These are phyloP conservation scores for Empis livida DNA, from an alignment of 2,888 invertebrate genomes.

Conservation along the genomic window DNA sequence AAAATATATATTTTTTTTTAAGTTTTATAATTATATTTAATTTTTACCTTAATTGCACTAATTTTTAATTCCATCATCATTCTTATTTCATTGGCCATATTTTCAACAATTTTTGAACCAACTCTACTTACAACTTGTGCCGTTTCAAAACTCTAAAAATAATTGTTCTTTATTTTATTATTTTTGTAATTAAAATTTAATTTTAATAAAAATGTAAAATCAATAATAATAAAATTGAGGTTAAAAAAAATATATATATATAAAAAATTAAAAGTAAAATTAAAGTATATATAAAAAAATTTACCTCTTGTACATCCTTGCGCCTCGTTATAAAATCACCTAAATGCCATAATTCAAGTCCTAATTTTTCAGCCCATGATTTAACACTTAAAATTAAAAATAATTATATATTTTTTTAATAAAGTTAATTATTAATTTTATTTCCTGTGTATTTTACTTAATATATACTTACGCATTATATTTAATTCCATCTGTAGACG, in stretches of 20 bases:
- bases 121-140: conserved; percentile 62
- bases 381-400: conserved; percentile 45
- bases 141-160: conserved; percentile 60
- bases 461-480: conserved; percentile 30
- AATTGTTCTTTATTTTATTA: conserved; percentile 10
- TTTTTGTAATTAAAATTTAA: no score
- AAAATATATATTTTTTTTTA: not conserved
- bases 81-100: conserved; percentile 72
- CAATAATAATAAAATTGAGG: not conserved
- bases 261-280: conserved; percentile 47
- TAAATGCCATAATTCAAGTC: conserved; percentile 65
- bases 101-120: conserved; percentile 64
- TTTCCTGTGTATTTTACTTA: not conserved
- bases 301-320: conserved; percentile 64
- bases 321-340: conserved; percentile 69
- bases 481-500: conserved; percentile 31
- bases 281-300: no score
- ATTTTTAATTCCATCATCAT: conserved; percentile 82
- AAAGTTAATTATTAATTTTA: not conserved
- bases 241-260: not conserved
- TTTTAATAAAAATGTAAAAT: not conserved
- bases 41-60: conserved; percentile 62
- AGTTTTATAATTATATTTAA: no score
- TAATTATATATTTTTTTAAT: conserved; percentile 3
- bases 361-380: conserved; percentile 70